phyloP scores from a whole-genome alignment of 2,888 invertebrate species.

The Matsumyia berberina region DNA sequence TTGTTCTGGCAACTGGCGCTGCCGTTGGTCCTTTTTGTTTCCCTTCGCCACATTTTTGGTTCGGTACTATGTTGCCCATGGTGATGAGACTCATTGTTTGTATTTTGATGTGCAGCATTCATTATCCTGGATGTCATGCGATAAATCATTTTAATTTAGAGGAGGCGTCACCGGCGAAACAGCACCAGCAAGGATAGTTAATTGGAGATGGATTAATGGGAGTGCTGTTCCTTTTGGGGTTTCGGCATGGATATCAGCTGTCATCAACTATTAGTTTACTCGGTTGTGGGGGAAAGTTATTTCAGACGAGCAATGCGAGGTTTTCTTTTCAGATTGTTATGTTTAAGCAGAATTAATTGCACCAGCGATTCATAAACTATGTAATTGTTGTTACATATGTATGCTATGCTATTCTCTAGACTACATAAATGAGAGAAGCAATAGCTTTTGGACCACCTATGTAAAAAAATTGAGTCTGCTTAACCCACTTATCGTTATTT shows the following conservation, averaged over 20 bases:
- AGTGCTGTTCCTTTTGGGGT: background rate
- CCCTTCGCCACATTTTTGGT: constrained; percentile 28
- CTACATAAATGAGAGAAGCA: too few species aligned
- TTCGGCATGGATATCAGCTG: constrained; percentile 16
- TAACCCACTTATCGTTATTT: too few species aligned
- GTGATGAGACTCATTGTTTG: constrained; percentile 49
- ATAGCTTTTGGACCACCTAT: too few species aligned
- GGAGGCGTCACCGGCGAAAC: constrained; percentile 8
- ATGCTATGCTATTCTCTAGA: too few species aligned
- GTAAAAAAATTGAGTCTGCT: too few species aligned
- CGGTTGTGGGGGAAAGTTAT: background rate
- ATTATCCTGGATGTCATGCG: constrained; percentile 61
- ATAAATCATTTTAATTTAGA: constrained; percentile 73
- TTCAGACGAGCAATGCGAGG: too few species aligned
- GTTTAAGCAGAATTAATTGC: too few species aligned
- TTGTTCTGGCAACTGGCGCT: constrained; percentile 30
- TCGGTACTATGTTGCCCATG: background rate
- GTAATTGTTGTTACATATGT: too few species aligned
- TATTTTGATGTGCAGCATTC: constrained; percentile 66
- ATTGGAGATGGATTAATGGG: constrained; percentile 37
- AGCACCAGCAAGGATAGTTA: constrained; percentile 47
- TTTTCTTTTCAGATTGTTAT: too few species aligned
- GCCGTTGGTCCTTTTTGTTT: constrained; percentile 6
- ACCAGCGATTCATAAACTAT: too few species aligned
- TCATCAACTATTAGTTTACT: constrained; percentile 17